phyloP scores from a whole-genome alignment of 2,888 invertebrate genomes.

The Encarsia formosa region DNA sequence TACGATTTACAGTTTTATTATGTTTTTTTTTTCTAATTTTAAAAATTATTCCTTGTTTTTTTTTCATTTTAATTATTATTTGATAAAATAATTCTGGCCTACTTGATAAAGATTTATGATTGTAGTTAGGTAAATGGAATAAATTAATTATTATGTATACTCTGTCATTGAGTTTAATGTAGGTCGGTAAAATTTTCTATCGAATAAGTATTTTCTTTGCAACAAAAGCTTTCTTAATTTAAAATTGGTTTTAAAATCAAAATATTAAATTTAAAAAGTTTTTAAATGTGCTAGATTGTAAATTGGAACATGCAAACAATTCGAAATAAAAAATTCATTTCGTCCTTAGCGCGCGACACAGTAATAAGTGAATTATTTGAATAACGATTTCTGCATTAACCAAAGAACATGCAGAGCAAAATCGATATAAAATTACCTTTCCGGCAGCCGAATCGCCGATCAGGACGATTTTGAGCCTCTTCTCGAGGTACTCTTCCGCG shows the following conservation, averaged over 20 bases:
- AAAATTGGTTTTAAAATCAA: too few species aligned
- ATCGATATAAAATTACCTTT: conserved; percentile 59
- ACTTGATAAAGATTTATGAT: too few species aligned
- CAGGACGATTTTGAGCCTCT: conserved; percentile 71
- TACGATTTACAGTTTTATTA: neutral
- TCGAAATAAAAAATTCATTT: neutral
- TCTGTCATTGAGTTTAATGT: too few species aligned
- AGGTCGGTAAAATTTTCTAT: too few species aligned
- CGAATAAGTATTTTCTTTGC: too few species aligned
- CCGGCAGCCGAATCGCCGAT: conserved; percentile 78
- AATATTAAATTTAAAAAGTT: neutral
- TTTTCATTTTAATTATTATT: too few species aligned
- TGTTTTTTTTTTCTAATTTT: neutral
- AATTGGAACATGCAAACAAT: neutral
- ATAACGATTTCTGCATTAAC: neutral
- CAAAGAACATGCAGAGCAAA: neutral
- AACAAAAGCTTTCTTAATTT: too few species aligned
- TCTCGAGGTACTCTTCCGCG: conserved; percentile 61
- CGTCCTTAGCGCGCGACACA: neutral
- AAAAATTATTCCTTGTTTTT: too few species aligned
- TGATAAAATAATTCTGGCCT: too few species aligned
- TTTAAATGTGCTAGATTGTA: neutral
- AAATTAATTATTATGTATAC: too few species aligned
- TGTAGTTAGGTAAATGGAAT: too few species aligned
- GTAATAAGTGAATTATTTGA: neutral